Evolutionary conservation across 2,888 invertebrate genomes (phyloP), one percentile per base, ranked within the genome.

Genomic region (Seira ritae): DNA sequence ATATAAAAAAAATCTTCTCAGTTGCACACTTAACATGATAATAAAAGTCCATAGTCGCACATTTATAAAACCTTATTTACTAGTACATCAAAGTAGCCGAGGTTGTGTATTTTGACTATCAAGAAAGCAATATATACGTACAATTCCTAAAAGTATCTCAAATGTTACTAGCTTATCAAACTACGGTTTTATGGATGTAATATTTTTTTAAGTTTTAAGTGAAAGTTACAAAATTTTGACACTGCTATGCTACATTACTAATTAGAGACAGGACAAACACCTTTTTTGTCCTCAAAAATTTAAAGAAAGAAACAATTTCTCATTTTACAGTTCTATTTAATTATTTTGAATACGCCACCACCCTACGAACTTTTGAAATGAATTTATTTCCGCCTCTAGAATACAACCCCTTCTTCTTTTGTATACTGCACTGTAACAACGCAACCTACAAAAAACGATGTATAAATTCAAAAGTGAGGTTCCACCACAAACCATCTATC

Each of bases 21-120:
- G 67, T 74, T 67, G 73, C 80, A 73, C 72, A 68, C 73, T 50
- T 55, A 73, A 67, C 72, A 73, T 70, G 69, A 80, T 69, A 80
- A 50, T 75, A 74, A 75, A 66, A 65, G 42, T 65, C 20, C 20
- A 60, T 31, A 31, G 65, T 62, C 20, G 60, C 73, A 74, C 46
- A 15, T 62, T 22, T 62, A 20, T 19, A 67, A 19, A 70, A 50
- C 23, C 67, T 65, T 75, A 75, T 1, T 20, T 65, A 67, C 42
- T 67, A 75, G 75, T 67, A 67, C 67, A 75, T 75, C 50, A 67
- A 75, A 67, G 50, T 75, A 67, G 66, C 50, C 75, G 75, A 75
- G 75, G 67, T 75, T 75, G 66, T 75, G 75, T 67, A 67, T 67
- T 67, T 75, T 68, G 68, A 68, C 68, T 50, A 42, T 70, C 70